A percentile compares a stretch with the other conserved stretches of the same genome.
Evolutionary conservation across 2,888 invertebrate genomes (phyloP).

Genomic region (Brenthis hecate): DNA sequence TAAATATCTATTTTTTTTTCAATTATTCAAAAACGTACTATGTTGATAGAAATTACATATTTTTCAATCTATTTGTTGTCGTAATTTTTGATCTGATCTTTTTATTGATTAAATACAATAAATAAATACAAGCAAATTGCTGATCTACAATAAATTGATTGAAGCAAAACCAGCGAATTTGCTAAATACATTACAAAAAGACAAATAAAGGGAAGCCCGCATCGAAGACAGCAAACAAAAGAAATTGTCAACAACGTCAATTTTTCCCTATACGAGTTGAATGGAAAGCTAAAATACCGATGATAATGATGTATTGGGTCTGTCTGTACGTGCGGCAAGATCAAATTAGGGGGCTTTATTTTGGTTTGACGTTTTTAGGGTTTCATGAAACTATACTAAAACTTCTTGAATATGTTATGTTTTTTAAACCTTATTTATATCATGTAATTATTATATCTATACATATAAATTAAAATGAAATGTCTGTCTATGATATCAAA

Average conservation of each 20-base stretch:
- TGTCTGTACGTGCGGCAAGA: conserved; percentile 60
- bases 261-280: conserved; percentile 50
- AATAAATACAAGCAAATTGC: conserved; percentile 1
- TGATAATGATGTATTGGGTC: conserved; percentile 65
- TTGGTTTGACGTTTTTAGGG: conserved; percentile 53
- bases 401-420: not conserved
- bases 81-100: no score
- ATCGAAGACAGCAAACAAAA: conserved; percentile 48
- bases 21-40: no score
- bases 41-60: no score
- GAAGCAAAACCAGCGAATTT: conserved; percentile 34
- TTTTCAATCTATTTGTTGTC: no score
- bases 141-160: conserved; percentile 30
- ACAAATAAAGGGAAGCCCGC: conserved; percentile 39
- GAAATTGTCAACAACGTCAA: conserved; percentile 53
- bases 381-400: conserved; percentile 37
- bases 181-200: conserved; percentile 39
- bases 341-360: conserved; percentile 65
- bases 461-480: no score
- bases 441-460: no score
- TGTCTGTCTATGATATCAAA: no score
- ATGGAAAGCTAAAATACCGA: conserved; percentile 52
- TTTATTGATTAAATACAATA: not conserved
- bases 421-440: not conserved
- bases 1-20: no score